phyloP scores from a whole-genome alignment of 2,113 vertebrate species.

The Xyliphius kryptos region DNA sequence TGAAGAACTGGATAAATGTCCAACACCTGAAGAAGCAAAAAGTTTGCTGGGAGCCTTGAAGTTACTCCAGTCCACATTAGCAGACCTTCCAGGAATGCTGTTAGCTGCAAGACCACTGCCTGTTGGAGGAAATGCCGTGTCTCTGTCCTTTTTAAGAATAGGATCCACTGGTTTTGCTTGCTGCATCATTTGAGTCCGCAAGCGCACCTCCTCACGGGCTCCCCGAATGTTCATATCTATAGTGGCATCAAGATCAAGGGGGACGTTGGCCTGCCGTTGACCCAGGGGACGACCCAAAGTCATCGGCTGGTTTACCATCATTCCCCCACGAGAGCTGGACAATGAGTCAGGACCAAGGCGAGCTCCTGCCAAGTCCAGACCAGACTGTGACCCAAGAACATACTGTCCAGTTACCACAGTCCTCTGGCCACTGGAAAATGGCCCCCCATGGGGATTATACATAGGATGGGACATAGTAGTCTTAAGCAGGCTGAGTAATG shows the following conservation, averaged over 20 bases:
- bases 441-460: constrained; percentile 78
- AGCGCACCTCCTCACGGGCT: constrained; percentile 63
- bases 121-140: constrained; percentile 29
- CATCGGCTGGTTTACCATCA: constrained; percentile 47
- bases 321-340: constrained; percentile 33
- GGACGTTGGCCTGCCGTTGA: constrained; percentile 48
- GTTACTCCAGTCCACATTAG: constrained; percentile 44
- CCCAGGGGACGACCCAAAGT: constrained; percentile 49
- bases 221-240: constrained; percentile 57
- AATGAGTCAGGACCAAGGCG: constrained; percentile 48
- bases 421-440: constrained; percentile 63
- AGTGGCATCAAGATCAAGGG: constrained; percentile 45
- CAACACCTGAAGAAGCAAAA: constrained; percentile 29
- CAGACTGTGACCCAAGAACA: constrained; percentile 55
- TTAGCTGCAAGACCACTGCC: constrained; percentile 24
- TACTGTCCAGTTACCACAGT: constrained; percentile 60
- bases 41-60: constrained; percentile 36
- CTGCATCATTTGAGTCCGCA: constrained; percentile 62
- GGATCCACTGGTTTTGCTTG: constrained; percentile 46
- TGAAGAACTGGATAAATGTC: constrained; percentile 40
- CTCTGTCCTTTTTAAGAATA: constrained; percentile 55
- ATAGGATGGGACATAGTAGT: constrained; percentile 74
- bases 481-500: constrained; percentile 73
- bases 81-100: constrained; percentile 24
- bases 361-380: constrained; percentile 59